phyloP scores from a whole-genome alignment of 1,140 invertebrate species.

The Oncopodura yosiiana region DNA sequence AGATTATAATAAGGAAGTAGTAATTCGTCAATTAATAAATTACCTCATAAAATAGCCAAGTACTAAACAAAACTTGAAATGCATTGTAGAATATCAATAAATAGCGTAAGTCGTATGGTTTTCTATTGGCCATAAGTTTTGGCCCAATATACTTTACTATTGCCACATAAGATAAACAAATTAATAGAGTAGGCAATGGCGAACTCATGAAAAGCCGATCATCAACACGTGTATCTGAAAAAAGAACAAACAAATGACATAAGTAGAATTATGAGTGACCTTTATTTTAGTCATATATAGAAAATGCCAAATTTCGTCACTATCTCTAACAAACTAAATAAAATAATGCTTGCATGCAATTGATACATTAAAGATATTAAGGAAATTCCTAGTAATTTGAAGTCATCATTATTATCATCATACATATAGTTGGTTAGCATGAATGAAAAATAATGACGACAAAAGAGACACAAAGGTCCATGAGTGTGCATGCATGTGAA shows the following conservation, averaged over 20 bases:
- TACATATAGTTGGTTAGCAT: too few relatives aligned
- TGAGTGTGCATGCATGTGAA: too few relatives aligned
- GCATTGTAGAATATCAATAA: constrained; percentile 74
- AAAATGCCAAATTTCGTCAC: too few relatives aligned
- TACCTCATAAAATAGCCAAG: constrained; percentile 74
- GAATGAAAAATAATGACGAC: too few relatives aligned
- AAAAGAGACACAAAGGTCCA: too few relatives aligned
- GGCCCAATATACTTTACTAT: constrained; percentile 74
- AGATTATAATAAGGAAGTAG: neutral
- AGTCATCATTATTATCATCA: too few relatives aligned
- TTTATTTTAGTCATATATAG: too few relatives aligned
- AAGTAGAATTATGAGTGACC: too few relatives aligned
- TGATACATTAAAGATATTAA: too few relatives aligned
- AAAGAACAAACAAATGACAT: constrained; percentile 11
- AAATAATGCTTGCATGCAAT: too few relatives aligned
- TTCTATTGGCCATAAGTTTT: constrained; percentile 72
- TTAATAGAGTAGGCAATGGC: constrained; percentile 72
- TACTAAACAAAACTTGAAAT: constrained; percentile 70
- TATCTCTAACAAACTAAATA: too few relatives aligned
- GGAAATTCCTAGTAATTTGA: too few relatives aligned
- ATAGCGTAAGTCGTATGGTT: constrained; percentile 68
- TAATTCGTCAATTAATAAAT: constrained; percentile 36
- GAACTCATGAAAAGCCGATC: constrained; percentile 85
- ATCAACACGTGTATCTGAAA: constrained; percentile 72
- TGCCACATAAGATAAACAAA: constrained; percentile 75